Percentiles rank a stretch among this genome's conserved stretches.
Conservation (phyloP, 1,140 invertebrate species). For the Pseudoatta argentina region DNA sequence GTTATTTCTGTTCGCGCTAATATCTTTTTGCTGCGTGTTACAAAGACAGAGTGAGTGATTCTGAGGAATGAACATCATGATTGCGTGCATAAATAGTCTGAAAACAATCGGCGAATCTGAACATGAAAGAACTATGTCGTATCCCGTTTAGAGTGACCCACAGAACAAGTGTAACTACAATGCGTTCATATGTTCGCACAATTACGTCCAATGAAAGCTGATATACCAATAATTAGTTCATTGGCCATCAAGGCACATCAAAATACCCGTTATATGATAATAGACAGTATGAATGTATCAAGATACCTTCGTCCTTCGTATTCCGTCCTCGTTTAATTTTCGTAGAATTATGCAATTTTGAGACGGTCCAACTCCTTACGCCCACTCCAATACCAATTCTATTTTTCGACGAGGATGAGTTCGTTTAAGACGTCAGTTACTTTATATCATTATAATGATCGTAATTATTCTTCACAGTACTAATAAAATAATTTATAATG, state of each 20-base stretch:
- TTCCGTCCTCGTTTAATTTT: conserved; percentile 57
- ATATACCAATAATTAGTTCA: conserved; percentile 82
- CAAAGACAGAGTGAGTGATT: neutral
- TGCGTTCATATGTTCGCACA: conserved; percentile 77
- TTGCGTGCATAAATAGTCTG: neutral
- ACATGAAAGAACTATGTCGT: conserved; percentile 75
- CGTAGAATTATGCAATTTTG: conserved; percentile 70
- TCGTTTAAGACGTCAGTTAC: conserved; percentile 44
- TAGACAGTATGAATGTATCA: neutral
- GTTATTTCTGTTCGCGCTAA: neutral
- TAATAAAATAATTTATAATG: neutral
- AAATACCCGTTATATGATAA: conserved; percentile 55
- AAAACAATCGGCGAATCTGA: conserved; percentile 68
- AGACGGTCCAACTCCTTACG: conserved; percentile 40
- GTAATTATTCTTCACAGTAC: neutral
- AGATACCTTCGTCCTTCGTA: conserved; percentile 43
- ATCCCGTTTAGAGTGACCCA: conserved; percentile 80
- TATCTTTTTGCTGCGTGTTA: neutral
- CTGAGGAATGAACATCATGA: neutral
- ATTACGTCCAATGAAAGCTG: conserved; percentile 83
- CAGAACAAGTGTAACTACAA: conserved; percentile 76
- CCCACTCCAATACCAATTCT: conserved; percentile 49
- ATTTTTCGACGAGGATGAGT: conserved; percentile 57
- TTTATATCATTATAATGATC: neutral
- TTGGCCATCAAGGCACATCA: conserved; percentile 77